Evolutionary conservation across 2,113 vertebrate genomes (phyloP), one percentile per base, ranked within the genome.

Genomic region (Dicerorhinus sumatrensis): DNA sequence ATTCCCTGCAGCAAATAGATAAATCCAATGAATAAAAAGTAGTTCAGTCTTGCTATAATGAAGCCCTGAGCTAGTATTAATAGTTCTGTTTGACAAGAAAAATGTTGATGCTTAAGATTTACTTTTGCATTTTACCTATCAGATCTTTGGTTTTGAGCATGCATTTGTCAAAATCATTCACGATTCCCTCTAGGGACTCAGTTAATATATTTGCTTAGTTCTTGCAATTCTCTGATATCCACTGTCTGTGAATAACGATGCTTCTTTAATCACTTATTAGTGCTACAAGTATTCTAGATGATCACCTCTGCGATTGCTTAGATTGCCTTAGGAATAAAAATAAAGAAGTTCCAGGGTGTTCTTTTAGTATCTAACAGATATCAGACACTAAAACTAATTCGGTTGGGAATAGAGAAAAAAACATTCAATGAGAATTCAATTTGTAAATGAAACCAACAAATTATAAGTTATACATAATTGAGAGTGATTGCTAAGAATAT

Each of bases 251-350:
- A 98, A 98, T 98, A 98, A 97, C 90, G 90, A 96, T 97, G 31
- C 39, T 97, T 94, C 89, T 96, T 69, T 98, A 97, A 97, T 97
- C 97, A 98, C 36, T 91, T 97, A 67, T 76, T 97, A 96, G 79
- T 95, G 42, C 63, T 97, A 3, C 54, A 97, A 83, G 58, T 95
- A 46, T 87, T 81, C 29, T 93, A 96, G 65, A 73, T 91, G 31
- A 60, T 79, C 39, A 81, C 46, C 33, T 70, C 54, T 46, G 21
- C 9, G 11, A 81, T 65, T 92, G 12, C n/a, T 87, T 79, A 87
- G 3, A 65, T 94, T 58, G 20, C 36, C 18, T 72, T 69, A 56
- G 27, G 36, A 94, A 42, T 79, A 89, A 75, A 94, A 94, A 48
- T 72, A 75, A 94, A 58, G 25, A 93, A 51, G 42, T 91, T 39